Evolutionary conservation across 1,140 invertebrate species (phyloP), one percentile per base, ranked within the genome.

Genomic region (Uloborus diversus): DNA sequence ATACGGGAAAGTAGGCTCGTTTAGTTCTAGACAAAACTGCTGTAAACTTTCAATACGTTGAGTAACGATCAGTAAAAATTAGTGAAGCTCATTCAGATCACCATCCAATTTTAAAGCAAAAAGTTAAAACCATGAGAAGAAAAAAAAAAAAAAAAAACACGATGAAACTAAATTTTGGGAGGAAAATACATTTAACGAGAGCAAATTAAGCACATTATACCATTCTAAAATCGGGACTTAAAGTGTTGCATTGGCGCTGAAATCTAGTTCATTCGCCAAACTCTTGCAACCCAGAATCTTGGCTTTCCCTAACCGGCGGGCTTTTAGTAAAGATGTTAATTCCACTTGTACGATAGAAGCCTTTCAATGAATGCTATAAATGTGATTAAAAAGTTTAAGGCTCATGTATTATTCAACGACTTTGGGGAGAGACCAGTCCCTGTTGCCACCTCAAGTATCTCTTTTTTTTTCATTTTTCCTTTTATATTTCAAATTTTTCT

Each of bases 251-350:
- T 56, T n/a, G 17, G 51, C 51, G 7, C 3, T 20, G 1, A 14
- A 56, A 20, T 14, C 14, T 1, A 20, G 14, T 56, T 47, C 14
- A 14, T 3, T 62, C 70, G 71, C 71, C 71, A 75, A 75, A 0
- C n/a, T 3, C 17, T 27, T 49, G 71, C 47, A 75, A 75, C 71
- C 71, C 61, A 53, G 27, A 49, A 75, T 73, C 69, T 73, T 57
- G 57, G 56, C 69, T 61, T 73, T 47, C 69, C 69, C 35, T 73
- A 73, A 73, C 71, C 71, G 59, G 71, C 35, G 59, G 32, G 71
- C 71, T 75, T 75, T 75, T 75, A 75, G 71, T 62, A 75, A 64
- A 75, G 71, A 75, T 75, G 71, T 75, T 75, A 75, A 75, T 75
- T 75, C 71, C 71, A 75, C 71, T 75, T 75, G 71, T 75, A 75